These are phyloP conservation scores for Steinernema hermaphroditum DNA, from an alignment of 2,888 invertebrate genomes.

Conservation along the genomic window DNA sequence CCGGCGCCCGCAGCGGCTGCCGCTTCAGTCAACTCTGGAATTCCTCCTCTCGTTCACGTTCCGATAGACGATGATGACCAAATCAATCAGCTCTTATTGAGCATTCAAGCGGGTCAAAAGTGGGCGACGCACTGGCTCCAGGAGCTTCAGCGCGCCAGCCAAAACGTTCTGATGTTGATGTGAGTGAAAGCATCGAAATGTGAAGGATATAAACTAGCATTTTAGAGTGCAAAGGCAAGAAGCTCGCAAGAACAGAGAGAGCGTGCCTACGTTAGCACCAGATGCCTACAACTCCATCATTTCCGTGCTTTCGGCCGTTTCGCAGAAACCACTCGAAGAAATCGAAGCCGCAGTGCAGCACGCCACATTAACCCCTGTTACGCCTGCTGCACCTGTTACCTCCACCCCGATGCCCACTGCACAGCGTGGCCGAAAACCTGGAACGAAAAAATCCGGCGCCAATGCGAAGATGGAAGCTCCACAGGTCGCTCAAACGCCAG, in stretches of 20 bases:
- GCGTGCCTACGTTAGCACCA: slow-evolving; percentile 40
- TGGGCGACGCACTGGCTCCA: slow-evolving; percentile 29
- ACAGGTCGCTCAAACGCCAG: not conserved
- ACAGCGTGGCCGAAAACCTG: slow-evolving; percentile 15
- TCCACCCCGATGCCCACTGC: slow-evolving; percentile 26
- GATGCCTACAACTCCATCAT: slow-evolving; percentile 41
- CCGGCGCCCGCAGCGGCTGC: slow-evolving; percentile 30
- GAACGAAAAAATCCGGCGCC: slow-evolving; percentile 1
- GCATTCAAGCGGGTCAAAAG: slow-evolving; percentile 43
- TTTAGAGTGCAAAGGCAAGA: slow-evolving; percentile 46
- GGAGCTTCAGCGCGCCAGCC: slow-evolving; percentile 36
- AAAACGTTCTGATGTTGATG: slow-evolving; percentile 45
- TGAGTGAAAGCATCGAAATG: slow-evolving; percentile 37
- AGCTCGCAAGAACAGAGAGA: slow-evolving; percentile 44
- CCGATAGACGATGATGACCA: slow-evolving; percentile 49
- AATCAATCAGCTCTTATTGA: slow-evolving; percentile 44
- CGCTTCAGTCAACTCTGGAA: slow-evolving; percentile 26
- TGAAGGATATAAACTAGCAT: slow-evolving; percentile 14
- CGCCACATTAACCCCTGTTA: slow-evolving; percentile 6
- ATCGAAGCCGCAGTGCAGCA: slow-evolving; percentile 7
- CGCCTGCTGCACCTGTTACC: slow-evolving; percentile 30
- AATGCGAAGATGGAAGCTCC: not conserved
- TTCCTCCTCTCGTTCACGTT: slow-evolving; percentile 24
- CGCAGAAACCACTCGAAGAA: slow-evolving; percentile 30
- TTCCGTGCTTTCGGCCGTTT: slow-evolving; percentile 35